Evolutionary conservation across 1,140 invertebrate genomes (phyloP).

Genomic region (Nephila pilipes): DNA sequence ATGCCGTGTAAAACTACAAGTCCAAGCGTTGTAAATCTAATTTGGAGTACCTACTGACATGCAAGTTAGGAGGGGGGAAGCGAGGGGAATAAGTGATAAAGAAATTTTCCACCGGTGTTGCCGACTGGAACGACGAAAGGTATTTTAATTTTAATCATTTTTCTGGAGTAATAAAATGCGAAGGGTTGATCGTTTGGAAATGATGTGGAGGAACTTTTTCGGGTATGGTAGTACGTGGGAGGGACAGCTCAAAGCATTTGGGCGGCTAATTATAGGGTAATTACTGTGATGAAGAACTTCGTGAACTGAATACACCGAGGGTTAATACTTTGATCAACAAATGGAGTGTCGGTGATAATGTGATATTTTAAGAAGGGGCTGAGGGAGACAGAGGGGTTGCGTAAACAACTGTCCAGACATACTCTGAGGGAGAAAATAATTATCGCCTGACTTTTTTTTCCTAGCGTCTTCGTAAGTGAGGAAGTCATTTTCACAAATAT

Average conservation of each 20-base stretch:
- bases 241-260: background rate
- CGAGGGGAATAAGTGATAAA: background rate
- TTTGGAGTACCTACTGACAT: conserved; percentile 51
- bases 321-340: conserved; percentile 58
- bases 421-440: conserved; percentile 31
- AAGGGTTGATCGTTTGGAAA: conserved; percentile 61
- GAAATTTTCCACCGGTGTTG: conserved; percentile 23
- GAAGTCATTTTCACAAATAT: background rate
- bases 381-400: background rate
- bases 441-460: conserved; percentile 1
- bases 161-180: conserved; percentile 54
- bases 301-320: background rate
- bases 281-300: conserved; percentile 48
- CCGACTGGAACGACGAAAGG: conserved; percentile 13
- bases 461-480: background rate
- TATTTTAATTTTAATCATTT: conserved; percentile 73
- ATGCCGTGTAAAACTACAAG: conserved; percentile 29
- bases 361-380: conserved; percentile 37
- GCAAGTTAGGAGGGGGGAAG: background rate
- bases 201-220: conserved; percentile 19
- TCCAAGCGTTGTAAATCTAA: conserved; percentile 62
- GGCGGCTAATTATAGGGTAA: conserved; percentile 50
- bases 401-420: conserved; percentile 47
- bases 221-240: background rate
- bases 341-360: conserved; percentile 49